Conservation (phyloP, 2,888 invertebrate genomes). For the Tenthredo amoena region DNA sequence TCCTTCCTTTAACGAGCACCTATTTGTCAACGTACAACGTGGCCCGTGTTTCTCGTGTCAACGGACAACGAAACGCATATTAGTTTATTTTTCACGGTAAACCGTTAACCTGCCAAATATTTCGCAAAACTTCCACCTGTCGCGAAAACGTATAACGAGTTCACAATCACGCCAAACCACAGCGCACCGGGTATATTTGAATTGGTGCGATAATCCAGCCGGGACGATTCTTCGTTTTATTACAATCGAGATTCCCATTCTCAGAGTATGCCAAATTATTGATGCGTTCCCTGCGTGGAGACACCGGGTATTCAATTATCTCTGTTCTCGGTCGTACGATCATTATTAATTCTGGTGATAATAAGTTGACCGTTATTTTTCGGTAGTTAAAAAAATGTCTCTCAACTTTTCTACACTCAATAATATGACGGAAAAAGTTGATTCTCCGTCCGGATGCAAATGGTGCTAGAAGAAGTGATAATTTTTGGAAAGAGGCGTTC, state of each 20-base stretch:
- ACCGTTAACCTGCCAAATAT: slow-evolving; percentile 40
- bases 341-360: background rate
- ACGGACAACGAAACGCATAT: background rate
- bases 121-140: slow-evolving; percentile 49
- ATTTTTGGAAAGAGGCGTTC: slow-evolving; percentile 51
- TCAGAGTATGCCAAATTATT: background rate
- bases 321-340: background rate
- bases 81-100: background rate
- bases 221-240: background rate
- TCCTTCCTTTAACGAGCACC: background rate
- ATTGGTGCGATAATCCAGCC: background rate
- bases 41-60: background rate
- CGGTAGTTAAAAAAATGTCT: background rate
- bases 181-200: background rate
- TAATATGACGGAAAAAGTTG: background rate
- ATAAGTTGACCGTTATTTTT: background rate
- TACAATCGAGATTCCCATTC: background rate
- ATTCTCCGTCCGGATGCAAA: slow-evolving; percentile 1
- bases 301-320: background rate
- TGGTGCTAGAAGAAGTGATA: slow-evolving; percentile 40
- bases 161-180: background rate
- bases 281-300: background rate
- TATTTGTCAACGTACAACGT: background rate
- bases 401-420: background rate
- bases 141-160: background rate